Conservation (phyloP, 23 tunicate genomes). For the Halocynthia roretzi region DNA sequence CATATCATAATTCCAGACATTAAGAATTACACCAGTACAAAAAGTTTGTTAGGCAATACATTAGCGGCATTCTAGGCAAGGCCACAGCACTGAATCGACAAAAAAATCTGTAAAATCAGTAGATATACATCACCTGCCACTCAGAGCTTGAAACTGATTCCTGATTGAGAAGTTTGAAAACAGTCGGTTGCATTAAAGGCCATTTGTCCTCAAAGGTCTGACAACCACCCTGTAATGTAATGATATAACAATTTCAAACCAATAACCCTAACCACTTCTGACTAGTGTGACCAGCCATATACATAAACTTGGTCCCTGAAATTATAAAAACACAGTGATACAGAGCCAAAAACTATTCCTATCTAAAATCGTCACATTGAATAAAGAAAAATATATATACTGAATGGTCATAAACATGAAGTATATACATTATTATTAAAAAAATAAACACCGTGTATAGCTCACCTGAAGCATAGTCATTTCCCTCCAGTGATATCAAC, state of each 20-base stretch:
- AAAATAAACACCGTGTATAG: too few species aligned
- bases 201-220: constrained; percentile 81
- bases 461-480: too few species aligned
- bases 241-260: not conserved
- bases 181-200: constrained; percentile 76
- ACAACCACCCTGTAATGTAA: constrained; percentile 25
- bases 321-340: too few species aligned
- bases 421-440: too few species aligned
- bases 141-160: constrained; percentile 61
- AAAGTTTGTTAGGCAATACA: not conserved
- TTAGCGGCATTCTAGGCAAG: not conserved
- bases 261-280: not conserved
- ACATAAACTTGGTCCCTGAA: too few species aligned
- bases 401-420: too few species aligned
- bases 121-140: constrained; percentile 62
- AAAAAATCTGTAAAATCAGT: not conserved
- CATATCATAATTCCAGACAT: not conserved
- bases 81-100: not conserved
- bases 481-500: too few species aligned
- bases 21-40: not conserved
- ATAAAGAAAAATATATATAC: too few species aligned
- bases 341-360: too few species aligned
- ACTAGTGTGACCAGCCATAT: too few species aligned
- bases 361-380: too few species aligned
- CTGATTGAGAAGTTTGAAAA: constrained; percentile 59